Evolutionary conservation across 2,797 vertebrate species (phyloP).

Genomic region (Sebastes trivittatus): DNA sequence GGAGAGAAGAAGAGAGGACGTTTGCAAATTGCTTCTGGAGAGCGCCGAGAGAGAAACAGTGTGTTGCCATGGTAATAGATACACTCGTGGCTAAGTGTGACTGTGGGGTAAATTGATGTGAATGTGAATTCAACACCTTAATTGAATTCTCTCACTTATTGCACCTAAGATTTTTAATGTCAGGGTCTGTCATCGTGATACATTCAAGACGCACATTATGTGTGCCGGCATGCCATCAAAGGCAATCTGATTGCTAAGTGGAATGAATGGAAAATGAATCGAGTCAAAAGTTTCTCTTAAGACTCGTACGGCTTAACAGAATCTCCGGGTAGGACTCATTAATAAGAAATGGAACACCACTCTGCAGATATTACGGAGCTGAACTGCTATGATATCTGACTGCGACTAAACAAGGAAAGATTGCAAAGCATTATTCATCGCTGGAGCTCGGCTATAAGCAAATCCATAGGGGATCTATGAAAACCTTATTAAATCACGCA

Average conservation of each 20-base stretch:
- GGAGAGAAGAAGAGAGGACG: constrained; percentile 13
- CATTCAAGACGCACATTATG: constrained; percentile 39
- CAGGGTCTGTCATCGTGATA: constrained; percentile 30
- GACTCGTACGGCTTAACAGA: constrained; percentile 34
- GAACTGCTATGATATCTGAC: constrained; percentile 27
- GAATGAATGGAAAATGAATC: constrained; percentile 42
- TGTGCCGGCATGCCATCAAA: constrained; percentile 14
- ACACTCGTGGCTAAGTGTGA: constrained; percentile 38
- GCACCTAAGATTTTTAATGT: constrained; percentile 33
- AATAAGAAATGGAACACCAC: constrained; percentile 40
- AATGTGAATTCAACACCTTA: constrained; percentile 38
- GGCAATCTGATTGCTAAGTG: constrained; percentile 45
- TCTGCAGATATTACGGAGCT: constrained; percentile 26
- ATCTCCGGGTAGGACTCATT: constrained; percentile 40
- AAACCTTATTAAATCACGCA: constrained; percentile 61
- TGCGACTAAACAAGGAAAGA: constrained; percentile 50
- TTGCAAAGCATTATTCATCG: constrained; percentile 49
- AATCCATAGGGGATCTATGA: constrained; percentile 56
- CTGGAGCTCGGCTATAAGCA: constrained; percentile 14
- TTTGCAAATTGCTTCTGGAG: constrained; percentile 53
- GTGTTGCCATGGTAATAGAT: constrained; percentile 77
- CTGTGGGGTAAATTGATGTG: constrained; percentile 49
- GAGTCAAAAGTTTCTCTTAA: constrained; percentile 50
- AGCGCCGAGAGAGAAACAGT: constrained; percentile 31
- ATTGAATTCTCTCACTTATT: constrained; percentile 39